These are phyloP conservation scores for Julus scandinavius DNA, from an alignment of 2,888 invertebrate genomes.

Conservation along the genomic window DNA sequence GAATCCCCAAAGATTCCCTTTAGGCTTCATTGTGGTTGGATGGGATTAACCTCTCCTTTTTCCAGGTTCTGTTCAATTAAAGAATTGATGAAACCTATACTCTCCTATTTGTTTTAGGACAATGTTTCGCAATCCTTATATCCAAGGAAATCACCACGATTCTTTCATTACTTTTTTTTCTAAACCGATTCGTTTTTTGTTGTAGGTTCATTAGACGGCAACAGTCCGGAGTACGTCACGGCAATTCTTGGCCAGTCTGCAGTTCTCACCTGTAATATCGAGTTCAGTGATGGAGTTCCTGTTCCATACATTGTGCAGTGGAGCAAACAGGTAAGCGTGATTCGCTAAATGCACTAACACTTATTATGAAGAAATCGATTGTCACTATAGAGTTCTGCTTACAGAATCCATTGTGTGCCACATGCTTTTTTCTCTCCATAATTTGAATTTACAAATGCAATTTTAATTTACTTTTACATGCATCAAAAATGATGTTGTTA, in stretches of 20 bases:
- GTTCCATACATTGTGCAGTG: slow-evolving; percentile 98
- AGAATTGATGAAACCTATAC: no score
- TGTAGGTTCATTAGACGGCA: slow-evolving; percentile 55
- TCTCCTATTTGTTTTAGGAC: not conserved
- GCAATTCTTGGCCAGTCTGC: slow-evolving; percentile 97
- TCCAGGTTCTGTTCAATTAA: no score
- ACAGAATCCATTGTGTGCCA: no score
- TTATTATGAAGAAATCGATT: not conserved
- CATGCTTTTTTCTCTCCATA: no score
- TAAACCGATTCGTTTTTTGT: not conserved
- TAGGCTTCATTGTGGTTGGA: no score
- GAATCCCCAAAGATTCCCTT: no score
- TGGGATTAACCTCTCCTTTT: no score
- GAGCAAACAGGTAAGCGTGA: slow-evolving; percentile 94
- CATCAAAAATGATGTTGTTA: no score
- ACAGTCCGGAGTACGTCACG: slow-evolving; percentile 85
- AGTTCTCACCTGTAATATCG: slow-evolving; percentile 97
- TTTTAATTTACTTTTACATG: no score
- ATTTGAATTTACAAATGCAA: no score
- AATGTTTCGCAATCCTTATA: not conserved
- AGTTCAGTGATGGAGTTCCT: slow-evolving; percentile 94
- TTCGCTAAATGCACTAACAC: not conserved
- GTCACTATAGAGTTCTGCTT: not conserved
- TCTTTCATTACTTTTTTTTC: not conserved
- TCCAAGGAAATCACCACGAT: not conserved